Conservation (phyloP, 2,888 invertebrate genomes). For the Spialia ferax region DNA sequence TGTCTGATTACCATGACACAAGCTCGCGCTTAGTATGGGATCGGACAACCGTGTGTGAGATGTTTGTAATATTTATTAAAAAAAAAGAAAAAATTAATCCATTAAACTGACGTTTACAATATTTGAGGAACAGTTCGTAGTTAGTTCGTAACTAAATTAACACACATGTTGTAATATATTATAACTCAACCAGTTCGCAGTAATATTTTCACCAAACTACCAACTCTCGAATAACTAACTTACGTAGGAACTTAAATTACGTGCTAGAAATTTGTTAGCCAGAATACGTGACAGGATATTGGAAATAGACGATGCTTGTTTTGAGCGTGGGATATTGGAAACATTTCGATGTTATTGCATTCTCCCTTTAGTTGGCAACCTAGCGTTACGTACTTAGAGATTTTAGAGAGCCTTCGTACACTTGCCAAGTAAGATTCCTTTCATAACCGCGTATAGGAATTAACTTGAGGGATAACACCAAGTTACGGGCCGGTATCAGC, state of each 20-base stretch:
- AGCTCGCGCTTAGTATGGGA: no score
- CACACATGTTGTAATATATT: not conserved
- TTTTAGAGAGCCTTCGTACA: conserved; percentile 14
- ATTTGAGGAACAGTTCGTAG: not conserved
- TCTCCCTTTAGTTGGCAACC: conserved; percentile 22
- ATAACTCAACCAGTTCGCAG: not conserved
- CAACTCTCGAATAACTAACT: conserved; percentile 5
- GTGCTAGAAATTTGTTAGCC: conserved; percentile 6
- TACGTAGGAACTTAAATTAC: conserved; percentile 22
- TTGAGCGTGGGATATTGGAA: conserved; percentile 17
- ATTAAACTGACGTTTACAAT: not conserved
- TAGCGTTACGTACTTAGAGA: conserved; percentile 18
- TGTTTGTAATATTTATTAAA: no score
- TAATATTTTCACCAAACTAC: conserved; percentile 4
- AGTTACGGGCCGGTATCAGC: conserved; percentile 23
- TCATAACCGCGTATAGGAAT: conserved; percentile 26
- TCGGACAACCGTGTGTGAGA: no score
- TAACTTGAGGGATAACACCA: conserved; percentile 33
- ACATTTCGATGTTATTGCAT: conserved; percentile 29
- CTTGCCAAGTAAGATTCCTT: conserved; percentile 29
- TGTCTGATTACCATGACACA: no score
- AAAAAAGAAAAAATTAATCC: no score
- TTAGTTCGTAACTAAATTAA: not conserved
- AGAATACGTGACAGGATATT: conserved; percentile 23
- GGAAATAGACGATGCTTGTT: conserved; percentile 19